A percentile compares a stretch with the other conserved stretches of the same genome.
These are phyloP conservation scores for Archocentrus centrarchus DNA, from an alignment of 2,113 vertebrate species.

Conservation along the genomic window DNA sequence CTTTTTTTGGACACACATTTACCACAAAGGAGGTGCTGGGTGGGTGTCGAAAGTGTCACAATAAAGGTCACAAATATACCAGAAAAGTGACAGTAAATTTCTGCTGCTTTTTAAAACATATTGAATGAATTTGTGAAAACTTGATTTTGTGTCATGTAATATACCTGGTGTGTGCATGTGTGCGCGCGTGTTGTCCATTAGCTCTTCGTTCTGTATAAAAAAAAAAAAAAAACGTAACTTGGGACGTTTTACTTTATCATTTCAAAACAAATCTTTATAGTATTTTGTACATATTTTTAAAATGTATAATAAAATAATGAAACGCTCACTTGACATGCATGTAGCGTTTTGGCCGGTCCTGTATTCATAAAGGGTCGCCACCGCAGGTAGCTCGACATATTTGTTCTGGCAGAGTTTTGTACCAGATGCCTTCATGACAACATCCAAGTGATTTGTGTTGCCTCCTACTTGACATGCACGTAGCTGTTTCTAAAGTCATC, in stretches of 20 bases:
- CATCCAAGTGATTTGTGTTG: no score
- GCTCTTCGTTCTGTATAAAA: slow-evolving; percentile 30
- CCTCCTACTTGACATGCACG: no score
- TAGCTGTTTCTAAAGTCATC: no score
- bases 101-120: slow-evolving; percentile 20
- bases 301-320: slow-evolving; percentile 63
- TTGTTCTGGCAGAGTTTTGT: no score
- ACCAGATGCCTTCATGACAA: no score
- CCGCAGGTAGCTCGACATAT: no score
- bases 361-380: no score
- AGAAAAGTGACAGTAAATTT: slow-evolving; percentile 9
- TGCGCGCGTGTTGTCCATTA: slow-evolving; percentile 13
- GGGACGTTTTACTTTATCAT: slow-evolving; percentile 41
- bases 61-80: background rate
- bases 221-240: background rate
- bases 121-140: background rate
- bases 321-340: background rate
- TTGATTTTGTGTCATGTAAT: slow-evolving; percentile 27
- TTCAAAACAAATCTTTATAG: slow-evolving; percentile 63
- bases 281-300: slow-evolving; percentile 77
- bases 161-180: background rate
- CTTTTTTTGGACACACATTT: background rate
- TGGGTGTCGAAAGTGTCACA: background rate
- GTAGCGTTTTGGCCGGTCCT: no score
- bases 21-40: background rate